Evolutionary conservation across 35 echinoderm and acorn worm species (phyloP).

Genomic region (Lytechinus variegatus): DNA sequence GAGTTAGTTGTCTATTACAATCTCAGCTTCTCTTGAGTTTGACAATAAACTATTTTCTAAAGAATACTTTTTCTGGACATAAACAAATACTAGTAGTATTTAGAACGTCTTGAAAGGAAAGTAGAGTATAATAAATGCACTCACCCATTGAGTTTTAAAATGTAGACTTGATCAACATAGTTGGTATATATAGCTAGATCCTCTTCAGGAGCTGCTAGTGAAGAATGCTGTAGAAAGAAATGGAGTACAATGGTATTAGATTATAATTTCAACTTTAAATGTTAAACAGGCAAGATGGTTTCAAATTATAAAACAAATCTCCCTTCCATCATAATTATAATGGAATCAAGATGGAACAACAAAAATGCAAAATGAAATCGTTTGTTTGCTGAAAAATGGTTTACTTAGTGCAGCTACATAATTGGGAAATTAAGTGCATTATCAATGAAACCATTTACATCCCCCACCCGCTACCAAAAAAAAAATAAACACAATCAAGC

Average conservation of each 20-base stretch:
- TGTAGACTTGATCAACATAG: background rate
- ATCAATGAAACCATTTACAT: background rate
- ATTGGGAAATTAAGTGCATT: background rate
- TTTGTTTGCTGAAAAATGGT: background rate
- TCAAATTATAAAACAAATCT: background rate
- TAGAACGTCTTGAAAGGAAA: background rate
- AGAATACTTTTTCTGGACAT: too few species aligned
- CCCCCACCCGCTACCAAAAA: background rate
- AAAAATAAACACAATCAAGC: too few species aligned
- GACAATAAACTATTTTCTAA: too few species aligned
- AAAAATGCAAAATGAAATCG: background rate
- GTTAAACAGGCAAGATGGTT: background rate
- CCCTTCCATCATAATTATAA: background rate
- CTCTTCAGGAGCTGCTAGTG: background rate
- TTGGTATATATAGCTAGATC: constrained; percentile 9
- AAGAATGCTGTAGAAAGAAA: background rate
- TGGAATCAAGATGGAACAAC: background rate
- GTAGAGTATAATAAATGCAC: background rate
- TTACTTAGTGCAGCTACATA: background rate
- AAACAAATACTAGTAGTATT: background rate
- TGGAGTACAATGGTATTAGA: background rate
- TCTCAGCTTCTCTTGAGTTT: too few species aligned
- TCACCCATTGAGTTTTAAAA: background rate
- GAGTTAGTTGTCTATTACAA: too few species aligned
- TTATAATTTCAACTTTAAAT: background rate